These are phyloP conservation scores for Vulpes ferrilata DNA, from an alignment of 2,113 vertebrate species.

Conservation along the genomic window DNA sequence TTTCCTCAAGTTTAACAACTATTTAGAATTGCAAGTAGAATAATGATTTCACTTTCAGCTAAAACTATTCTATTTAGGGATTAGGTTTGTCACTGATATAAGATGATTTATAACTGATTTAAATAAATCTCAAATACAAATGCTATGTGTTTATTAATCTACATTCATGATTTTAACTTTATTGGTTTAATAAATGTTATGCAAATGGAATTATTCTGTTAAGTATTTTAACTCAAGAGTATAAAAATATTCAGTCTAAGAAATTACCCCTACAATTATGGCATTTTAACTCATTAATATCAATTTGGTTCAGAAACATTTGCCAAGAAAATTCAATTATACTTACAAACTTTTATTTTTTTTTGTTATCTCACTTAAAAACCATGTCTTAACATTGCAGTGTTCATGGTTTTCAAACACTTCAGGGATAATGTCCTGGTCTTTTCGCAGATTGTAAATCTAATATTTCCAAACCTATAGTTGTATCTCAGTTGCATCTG, in stretches of 20 bases:
- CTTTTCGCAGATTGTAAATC: neutral
- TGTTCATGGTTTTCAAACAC: neutral
- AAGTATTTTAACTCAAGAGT: constrained; percentile 3
- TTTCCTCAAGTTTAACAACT: constrained; percentile 40
- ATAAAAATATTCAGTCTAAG: constrained; percentile 30
- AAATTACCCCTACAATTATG: neutral
- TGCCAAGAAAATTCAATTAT: constrained; percentile 24
- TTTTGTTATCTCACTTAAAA: neutral
- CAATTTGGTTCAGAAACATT: neutral
- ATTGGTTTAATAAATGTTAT: constrained; percentile 13
- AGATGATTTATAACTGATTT: neutral
- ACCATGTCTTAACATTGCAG: neutral
- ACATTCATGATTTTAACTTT: constrained; percentile 11
- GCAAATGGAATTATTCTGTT: constrained; percentile 36
- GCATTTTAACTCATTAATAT: constrained; percentile 31
- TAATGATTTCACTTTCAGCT: constrained; percentile 30
- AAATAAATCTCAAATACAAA: constrained; percentile 51
- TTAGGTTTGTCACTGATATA: constrained; percentile 43
- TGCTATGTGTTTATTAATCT: constrained; percentile 23
- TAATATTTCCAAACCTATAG: neutral
- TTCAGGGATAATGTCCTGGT: neutral
- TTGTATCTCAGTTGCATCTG: neutral
- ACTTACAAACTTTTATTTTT: neutral
- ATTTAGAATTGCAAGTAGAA: constrained; percentile 38
- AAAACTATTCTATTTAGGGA: constrained; percentile 39